Conservation (phyloP, 2,113 vertebrate genomes). For the Gambusia holbrooki region DNA sequence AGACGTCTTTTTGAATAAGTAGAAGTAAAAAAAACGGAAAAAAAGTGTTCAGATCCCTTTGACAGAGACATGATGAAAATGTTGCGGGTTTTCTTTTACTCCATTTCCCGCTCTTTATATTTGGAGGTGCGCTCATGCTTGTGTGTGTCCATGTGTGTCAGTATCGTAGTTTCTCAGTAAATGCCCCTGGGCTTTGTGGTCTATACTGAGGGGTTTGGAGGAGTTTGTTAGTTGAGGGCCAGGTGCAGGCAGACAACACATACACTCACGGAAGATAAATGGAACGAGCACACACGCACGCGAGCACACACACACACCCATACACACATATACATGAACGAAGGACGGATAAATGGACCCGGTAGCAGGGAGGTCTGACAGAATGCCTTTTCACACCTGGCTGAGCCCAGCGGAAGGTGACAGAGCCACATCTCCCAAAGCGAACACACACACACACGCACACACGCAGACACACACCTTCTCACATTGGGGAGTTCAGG, state of each 20-base stretch:
- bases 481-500: conserved; percentile 80
- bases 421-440: conserved; percentile 81
- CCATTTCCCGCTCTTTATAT: conserved; percentile 55
- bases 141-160: conserved; percentile 59
- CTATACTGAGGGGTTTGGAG: conserved; percentile 73
- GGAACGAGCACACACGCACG: conserved; percentile 19
- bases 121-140: conserved; percentile 38
- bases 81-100: conserved; percentile 49
- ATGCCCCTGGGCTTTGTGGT: conserved; percentile 78
- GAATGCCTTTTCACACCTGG: conserved; percentile 87
- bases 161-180: conserved; percentile 75
- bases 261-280: conserved; percentile 70
- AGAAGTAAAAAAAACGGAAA: conserved; percentile 1
- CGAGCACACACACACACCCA: no score
- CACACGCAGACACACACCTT: conserved; percentile 44
- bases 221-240: conserved; percentile 80
- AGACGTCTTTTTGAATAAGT: conserved; percentile 15
- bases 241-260: conserved; percentile 78
- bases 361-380: conserved; percentile 82
- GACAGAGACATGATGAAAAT: conserved; percentile 53
- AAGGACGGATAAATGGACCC: conserved; percentile 76
- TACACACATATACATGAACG: conserved; percentile 29
- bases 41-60: neutral
- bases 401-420: conserved; percentile 83
- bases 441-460: conserved; percentile 43